Conservation (phyloP, 2,113 vertebrate species). For the Cyphotilapia sp. region DNA sequence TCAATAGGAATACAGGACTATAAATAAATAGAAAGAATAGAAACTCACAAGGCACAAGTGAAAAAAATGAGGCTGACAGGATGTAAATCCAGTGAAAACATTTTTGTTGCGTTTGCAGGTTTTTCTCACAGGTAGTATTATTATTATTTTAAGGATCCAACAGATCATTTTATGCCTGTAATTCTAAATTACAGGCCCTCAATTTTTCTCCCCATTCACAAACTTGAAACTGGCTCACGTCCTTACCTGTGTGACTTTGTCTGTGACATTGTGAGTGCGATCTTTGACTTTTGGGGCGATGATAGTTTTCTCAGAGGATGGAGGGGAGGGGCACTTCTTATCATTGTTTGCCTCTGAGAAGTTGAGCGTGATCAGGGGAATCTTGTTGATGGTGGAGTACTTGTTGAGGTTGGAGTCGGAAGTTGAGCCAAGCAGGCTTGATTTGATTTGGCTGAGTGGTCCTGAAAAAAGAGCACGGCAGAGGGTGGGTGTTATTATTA, state of each 20-base stretch:
- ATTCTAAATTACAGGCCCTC: not conserved
- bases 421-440: conserved; percentile 93
- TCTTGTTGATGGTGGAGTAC: conserved; percentile 99
- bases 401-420: conserved; percentile 98
- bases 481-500: not conserved
- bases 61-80: not conserved
- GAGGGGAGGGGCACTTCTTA: conserved; percentile 89
- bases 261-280: conserved; percentile 95
- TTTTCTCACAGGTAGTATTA: not conserved
- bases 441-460: conserved; percentile 96
- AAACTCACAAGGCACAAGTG: not conserved
- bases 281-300: conserved; percentile 98
- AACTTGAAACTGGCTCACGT: not conserved
- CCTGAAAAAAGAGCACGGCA: conserved; percentile 65
- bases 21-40: not conserved
- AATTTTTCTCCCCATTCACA: not conserved
- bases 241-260: conserved; percentile 97
- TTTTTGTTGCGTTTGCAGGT: not conserved
- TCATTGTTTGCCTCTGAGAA: conserved; percentile 95
- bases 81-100: not conserved
- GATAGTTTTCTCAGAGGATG: conserved; percentile 95
- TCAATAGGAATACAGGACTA: not conserved
- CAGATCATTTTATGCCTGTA: not conserved
- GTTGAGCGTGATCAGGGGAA: conserved; percentile 96
- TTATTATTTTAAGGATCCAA: not conserved